These are phyloP conservation scores for Bubalus kerabau DNA, from an alignment of 2,113 vertebrate genomes.

Conservation along the genomic window DNA sequence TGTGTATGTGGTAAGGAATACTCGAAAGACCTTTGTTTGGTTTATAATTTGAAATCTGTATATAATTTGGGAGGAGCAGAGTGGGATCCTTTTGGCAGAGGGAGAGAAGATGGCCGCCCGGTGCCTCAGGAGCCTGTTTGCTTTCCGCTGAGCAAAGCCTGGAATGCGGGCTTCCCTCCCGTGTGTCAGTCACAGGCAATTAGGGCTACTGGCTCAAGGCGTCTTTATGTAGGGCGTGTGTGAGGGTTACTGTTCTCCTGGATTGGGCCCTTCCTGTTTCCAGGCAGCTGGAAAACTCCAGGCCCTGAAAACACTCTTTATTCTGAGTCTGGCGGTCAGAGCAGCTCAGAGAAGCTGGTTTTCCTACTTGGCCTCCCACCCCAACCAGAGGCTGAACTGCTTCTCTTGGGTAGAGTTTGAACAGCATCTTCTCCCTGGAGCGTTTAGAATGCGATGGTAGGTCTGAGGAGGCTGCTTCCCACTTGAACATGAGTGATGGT, in stretches of 20 bases:
- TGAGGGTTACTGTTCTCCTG: slow-evolving; percentile 84
- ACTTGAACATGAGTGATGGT: background rate
- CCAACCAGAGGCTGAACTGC: slow-evolving; percentile 41
- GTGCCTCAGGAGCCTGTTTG: slow-evolving; percentile 78
- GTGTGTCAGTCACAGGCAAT: slow-evolving; percentile 84
- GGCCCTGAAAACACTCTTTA: slow-evolving; percentile 83
- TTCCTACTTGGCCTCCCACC: slow-evolving; percentile 6
- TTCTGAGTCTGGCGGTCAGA: slow-evolving; percentile 60
- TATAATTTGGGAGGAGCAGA: slow-evolving; percentile 23
- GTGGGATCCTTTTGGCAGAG: slow-evolving; percentile 32
- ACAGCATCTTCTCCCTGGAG: background rate
- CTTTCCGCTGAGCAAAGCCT: slow-evolving; percentile 74
- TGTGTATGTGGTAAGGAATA: background rate
- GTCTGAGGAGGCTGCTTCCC: background rate
- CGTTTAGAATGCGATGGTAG: background rate
- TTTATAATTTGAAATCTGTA: slow-evolving; percentile 53
- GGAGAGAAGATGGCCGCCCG: slow-evolving; percentile 42
- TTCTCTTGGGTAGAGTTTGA: slow-evolving; percentile 34
- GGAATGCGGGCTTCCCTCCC: slow-evolving; percentile 72
- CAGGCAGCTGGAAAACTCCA: slow-evolving; percentile 84
- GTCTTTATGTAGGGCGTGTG: slow-evolving; percentile 79
- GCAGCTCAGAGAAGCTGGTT: background rate
- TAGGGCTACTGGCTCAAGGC: slow-evolving; percentile 78
- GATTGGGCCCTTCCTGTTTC: slow-evolving; percentile 81
- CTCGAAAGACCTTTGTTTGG: slow-evolving; percentile 30